Evolutionary conservation across 2,888 invertebrate genomes (phyloP), one percentile per base, ranked within the genome.

Genomic region (Ischnus inquisitorius): DNA sequence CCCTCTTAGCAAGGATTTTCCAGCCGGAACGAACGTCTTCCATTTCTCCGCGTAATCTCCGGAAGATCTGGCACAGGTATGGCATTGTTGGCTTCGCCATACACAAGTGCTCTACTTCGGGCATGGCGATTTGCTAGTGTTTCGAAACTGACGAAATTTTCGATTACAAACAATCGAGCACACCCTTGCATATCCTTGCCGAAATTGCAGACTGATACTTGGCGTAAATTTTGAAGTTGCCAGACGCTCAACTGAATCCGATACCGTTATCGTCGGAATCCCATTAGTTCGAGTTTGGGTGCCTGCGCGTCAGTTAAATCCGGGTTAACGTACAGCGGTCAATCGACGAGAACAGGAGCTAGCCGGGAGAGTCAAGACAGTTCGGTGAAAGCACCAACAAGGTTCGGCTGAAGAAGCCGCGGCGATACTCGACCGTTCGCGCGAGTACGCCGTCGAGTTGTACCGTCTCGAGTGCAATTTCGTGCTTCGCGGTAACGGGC

Each of bases 401-500:
- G 51, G 76, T 57, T 46, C 8, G 25, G 43, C 62, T 43, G 46
- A 41, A 60, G 74, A 77, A 74, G 46, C 77, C 39, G 14, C 48
- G 60, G 65, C 81, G 81, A 78, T 84, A 79, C 78, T 87, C 78
- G 82, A 84, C 80, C 75, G 60, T 81, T 75, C 82, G 75, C 75
- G 41, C 64, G 80, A 84, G 72, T 84, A 74, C 69, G 64, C 54
- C 75, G 68, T 67, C 79, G 72, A 83, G 82, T 88, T 85, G 22
- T 81, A 84, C 78, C 25, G 78, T 81, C 81, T 78, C 79, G 82
- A 85, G 87, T 88, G 88, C 87, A 88, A 88, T 88, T 87, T 85
- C 86, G 85, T 88, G 88, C 84, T 88, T 78, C 79, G 83, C 83
- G 84, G 87, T 83, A 86, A 88, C 84, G 82, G 86, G 87, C 88